Conservation (phyloP, 1,140 invertebrate species). For the Centruroides vittatus region DNA sequence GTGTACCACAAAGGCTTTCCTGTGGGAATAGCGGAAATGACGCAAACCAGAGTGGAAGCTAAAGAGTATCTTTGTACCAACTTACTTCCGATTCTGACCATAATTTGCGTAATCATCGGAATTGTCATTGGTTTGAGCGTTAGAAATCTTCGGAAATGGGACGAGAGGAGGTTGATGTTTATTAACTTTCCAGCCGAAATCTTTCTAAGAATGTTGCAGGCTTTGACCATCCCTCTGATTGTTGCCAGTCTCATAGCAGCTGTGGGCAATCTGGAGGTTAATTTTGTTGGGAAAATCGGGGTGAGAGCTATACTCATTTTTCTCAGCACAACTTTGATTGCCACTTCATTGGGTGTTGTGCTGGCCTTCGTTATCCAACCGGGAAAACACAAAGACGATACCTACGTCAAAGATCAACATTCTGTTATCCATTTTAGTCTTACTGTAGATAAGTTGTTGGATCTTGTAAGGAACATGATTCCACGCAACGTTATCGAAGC, state of each 20-base stretch:
- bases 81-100: not conserved
- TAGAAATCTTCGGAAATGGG: not conserved
- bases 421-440: too few species aligned
- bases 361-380: constrained; percentile 35
- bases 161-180: constrained; percentile 2
- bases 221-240: constrained; percentile 37
- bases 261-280: not conserved
- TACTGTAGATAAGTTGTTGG: too few species aligned
- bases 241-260: constrained; percentile 32
- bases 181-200: constrained; percentile 35
- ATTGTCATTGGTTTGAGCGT: not conserved
- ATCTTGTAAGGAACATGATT: too few species aligned
- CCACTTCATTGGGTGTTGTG: constrained; percentile 35
- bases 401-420: too few species aligned
- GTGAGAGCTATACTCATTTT: constrained; percentile 34
- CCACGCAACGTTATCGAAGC: too few species aligned
- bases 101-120: not conserved
- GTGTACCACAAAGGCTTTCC: too few species aligned
- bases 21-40: too few species aligned
- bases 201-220: constrained; percentile 37
- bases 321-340: constrained; percentile 32
- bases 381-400: constrained; percentile 18
- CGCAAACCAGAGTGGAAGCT: too few species aligned
- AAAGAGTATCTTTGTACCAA: too few species aligned
- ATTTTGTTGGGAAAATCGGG: constrained; percentile 28